These are phyloP conservation scores for Anthonomus grandis DNA, from an alignment of 1,140 invertebrate species.

Conservation along the genomic window DNA sequence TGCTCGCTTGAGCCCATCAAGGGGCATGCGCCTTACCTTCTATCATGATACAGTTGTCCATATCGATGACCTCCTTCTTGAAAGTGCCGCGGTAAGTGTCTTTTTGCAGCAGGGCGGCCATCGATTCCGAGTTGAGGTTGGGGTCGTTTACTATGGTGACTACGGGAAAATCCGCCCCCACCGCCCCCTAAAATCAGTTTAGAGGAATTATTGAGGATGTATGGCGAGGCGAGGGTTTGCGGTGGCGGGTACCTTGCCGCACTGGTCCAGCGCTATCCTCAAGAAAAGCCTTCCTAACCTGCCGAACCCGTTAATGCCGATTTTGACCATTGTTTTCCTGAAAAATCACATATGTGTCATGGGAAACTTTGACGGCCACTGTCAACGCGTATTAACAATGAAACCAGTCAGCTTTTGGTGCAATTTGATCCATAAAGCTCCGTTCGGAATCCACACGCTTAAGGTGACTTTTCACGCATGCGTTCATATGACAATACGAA, in stretches of 20 bases:
- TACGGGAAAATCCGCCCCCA: conserved; percentile 8
- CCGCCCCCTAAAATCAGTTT: conserved; percentile 13
- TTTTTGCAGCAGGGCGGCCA: conserved; percentile 18
- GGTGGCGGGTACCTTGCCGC: conserved; percentile 10
- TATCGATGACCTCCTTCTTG: conserved; percentile 18
- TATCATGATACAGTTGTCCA: conserved; percentile 19
- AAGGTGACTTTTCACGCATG: too few species aligned
- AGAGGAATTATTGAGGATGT: too few species aligned
- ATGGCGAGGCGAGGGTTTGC: too few species aligned
- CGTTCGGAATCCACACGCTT: too few species aligned
- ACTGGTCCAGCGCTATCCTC: conserved; percentile 18
- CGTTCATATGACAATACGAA: too few species aligned
- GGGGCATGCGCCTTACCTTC: conserved; percentile 11
- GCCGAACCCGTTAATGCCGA: conserved; percentile 29
- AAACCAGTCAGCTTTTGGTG: too few species aligned
- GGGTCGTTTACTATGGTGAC: conserved; percentile 24
- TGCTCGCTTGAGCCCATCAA: too few species aligned
- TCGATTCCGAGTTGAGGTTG: conserved; percentile 11
- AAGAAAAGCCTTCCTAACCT: conserved; percentile 24
- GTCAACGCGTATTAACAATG: too few species aligned
- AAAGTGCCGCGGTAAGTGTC: conserved; percentile 22
- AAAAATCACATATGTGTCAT: too few species aligned
- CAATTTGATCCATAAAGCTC: too few species aligned
- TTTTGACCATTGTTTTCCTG: conserved; percentile 26
- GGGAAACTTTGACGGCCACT: too few species aligned